Conservation (phyloP, 2,797 vertebrate species). For the Tokudaia tokunoshimensis region DNA sequence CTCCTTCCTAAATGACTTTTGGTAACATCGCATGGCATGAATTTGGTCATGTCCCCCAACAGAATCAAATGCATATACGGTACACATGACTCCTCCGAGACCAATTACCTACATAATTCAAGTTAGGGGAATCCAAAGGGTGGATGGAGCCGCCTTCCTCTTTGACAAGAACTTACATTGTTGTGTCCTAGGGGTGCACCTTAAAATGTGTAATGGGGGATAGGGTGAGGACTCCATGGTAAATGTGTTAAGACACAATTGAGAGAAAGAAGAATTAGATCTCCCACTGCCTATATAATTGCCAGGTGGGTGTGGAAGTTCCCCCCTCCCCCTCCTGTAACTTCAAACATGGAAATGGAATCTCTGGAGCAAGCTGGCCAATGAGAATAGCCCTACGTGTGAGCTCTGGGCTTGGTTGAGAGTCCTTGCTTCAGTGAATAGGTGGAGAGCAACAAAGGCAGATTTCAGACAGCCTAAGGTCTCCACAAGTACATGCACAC, state of each 20-base stretch:
- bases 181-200: not conserved
- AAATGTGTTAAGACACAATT: not conserved
- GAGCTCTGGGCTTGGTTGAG: not conserved
- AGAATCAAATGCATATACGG: not conserved
- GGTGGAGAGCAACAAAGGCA: too few species aligned
- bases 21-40: not conserved
- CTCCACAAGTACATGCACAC: not conserved
- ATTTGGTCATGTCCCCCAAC: not conserved
- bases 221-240: not conserved
- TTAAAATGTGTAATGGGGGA: not conserved
- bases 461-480: not conserved
- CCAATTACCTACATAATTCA: not conserved
- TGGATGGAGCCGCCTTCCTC: not conserved
- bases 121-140: not conserved
- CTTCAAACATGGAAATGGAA: not conserved
- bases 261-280: not conserved
- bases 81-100: not conserved
- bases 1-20: constrained; percentile 27
- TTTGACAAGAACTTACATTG: not conserved
- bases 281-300: not conserved
- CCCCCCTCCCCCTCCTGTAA: fast-evolving
- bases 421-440: not conserved
- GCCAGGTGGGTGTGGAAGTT: not conserved
- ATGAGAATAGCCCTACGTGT: not conserved
- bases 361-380: not conserved